Base-by-base conservation (phyloP, 2,888 invertebrate species). In the Rosalia funebris region DNA sequence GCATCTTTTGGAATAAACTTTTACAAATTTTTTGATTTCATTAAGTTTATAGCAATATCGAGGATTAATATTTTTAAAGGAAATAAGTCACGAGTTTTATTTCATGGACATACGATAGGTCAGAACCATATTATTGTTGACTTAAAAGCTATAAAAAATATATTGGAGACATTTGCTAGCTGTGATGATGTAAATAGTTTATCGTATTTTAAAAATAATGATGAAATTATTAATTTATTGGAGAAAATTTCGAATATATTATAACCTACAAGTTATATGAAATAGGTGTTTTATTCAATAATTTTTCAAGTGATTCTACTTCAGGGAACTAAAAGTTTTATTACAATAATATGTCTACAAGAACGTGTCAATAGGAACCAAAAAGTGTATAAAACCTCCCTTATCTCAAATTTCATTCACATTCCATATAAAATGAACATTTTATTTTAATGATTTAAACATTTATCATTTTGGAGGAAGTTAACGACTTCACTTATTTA, bases 1-100 rank as follows among this genome's bases (percentile, higher is more conserved):
- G 87, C 89, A 10, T 85, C 88, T 15, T 91, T 89, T 83, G 94
- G 95, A 46, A 89, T 94, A 82, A 87, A 95, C 82, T 90, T 87
- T 79, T 74, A 80, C 68, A 85, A 86, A 65, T 93, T 93, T 82
- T 83, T 87, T 47, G 83, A 85, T 56, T 87, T 93, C 73, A 75
- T 93, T 50, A 80, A 82, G 67, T 86, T 87, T 74, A 89, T 93
- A 74, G 75, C 74, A 1, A 42, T 48, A 10, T 76, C 69, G 57
- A 68, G 81, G 56, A 76, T 90, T 32, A 69, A 78, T 16, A 81
- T 83, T 72, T 61, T 87, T 41, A 71, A 79, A 62, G 69, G 66
- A 25, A 66, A 65, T 32, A 66, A 68, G 20, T 55, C 65, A 25
- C 64, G 79, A 19, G 60, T 70, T 11, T 76, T 80, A 46, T 84